Conservation (phyloP, 1,140 invertebrate species). For the Lordiphosa mommai region DNA sequence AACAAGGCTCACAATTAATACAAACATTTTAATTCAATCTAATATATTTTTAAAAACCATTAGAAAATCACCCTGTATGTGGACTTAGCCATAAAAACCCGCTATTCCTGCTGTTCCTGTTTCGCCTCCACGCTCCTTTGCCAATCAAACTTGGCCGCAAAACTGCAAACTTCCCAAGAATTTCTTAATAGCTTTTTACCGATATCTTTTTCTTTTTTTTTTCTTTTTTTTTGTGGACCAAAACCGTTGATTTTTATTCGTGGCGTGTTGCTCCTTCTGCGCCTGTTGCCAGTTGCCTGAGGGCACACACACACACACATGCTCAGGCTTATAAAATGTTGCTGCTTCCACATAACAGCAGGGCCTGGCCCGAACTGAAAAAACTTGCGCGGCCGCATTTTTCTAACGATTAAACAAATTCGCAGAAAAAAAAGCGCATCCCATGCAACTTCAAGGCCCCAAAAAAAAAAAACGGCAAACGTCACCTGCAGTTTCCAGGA, state of each 20-base stretch:
- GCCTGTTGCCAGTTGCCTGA: conserved; percentile 1
- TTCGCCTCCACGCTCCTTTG: conserved; percentile 5
- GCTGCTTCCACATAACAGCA: conserved; percentile 35
- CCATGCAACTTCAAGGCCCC: conserved; percentile 52
- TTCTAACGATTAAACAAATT: conserved; percentile 79
- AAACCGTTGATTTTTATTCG: conserved; percentile 69
- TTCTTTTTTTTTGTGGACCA: conserved; percentile 9
- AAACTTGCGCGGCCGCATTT: conserved; percentile 67
- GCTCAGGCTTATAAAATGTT: conserved; percentile 9
- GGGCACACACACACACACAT: conserved; percentile 12
- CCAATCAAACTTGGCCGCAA: conserved; percentile 19
- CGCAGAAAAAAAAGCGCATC: conserved; percentile 74
- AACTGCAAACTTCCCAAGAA: conserved; percentile 75
- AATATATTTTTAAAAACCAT: too few species aligned
- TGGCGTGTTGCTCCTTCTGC: conserved; percentile 9
- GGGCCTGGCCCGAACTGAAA: background rate
- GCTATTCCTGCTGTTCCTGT: background rate
- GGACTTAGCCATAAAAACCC: too few species aligned
- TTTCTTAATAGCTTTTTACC: conserved; percentile 78
- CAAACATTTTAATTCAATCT: too few species aligned
- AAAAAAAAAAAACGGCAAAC: conserved; percentile 11
- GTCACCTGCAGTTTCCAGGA: conserved; percentile 75
- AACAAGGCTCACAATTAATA: too few species aligned
- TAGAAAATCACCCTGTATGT: too few species aligned
- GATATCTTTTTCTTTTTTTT: conserved; percentile 50